These are phyloP conservation scores for Maylandia zebra DNA, from an alignment of 2,113 vertebrate genomes.

Conservation along the genomic window DNA sequence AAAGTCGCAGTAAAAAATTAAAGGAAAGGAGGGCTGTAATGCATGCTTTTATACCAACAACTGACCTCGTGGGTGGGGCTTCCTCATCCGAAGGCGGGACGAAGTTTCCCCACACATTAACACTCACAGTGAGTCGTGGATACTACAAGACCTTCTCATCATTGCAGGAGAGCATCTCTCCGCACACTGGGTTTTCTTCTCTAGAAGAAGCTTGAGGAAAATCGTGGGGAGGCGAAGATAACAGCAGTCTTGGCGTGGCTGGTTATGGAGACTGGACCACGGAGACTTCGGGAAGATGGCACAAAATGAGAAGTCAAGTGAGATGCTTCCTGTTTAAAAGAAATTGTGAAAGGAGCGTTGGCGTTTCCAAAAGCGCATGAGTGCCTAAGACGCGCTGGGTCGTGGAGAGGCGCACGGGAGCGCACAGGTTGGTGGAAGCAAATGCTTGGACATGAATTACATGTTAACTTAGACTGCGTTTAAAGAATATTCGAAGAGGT, in stretches of 20 bases:
- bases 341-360: background rate
- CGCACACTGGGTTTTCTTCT: background rate
- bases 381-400: background rate
- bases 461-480: background rate
- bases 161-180: background rate
- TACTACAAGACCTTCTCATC: background rate
- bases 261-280: background rate
- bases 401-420: background rate
- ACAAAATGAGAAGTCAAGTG: background rate
- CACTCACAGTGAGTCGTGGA: background rate
- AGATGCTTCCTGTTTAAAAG: background rate
- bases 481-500: background rate
- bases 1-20: background rate
- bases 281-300: background rate
- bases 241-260: background rate
- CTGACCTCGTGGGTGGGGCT: conserved; percentile 32
- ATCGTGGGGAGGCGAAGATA: background rate
- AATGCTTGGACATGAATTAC: background rate
- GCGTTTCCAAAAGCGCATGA: background rate
- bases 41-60: background rate
- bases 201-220: background rate
- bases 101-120: conserved; percentile 22
- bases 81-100: conserved; percentile 2
- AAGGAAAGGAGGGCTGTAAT: background rate
- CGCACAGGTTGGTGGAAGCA: conserved; percentile 7